A percentile compares a stretch with the other conserved stretches of the same genome.
These are phyloP conservation scores for Augochlorella aurata DNA, from an alignment of 2,888 invertebrate species.

Conservation along the genomic window DNA sequence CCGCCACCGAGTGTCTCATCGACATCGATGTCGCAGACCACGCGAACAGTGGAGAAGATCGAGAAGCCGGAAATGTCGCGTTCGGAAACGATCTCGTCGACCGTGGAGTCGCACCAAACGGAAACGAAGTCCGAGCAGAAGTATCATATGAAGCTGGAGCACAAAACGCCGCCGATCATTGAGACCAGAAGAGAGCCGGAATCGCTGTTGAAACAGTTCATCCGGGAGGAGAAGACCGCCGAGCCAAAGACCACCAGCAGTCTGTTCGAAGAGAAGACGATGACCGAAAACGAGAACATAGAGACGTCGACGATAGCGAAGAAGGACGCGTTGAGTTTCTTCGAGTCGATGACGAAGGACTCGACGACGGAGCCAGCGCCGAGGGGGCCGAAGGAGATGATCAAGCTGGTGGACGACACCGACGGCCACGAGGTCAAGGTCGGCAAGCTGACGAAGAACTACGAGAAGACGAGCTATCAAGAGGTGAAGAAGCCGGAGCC, in stretches of 20 bases:
- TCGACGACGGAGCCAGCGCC: constrained; percentile 68
- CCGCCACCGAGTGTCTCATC: constrained; percentile 62
- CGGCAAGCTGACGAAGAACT: constrained; percentile 78
- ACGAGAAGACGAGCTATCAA: constrained; percentile 77
- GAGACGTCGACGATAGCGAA: constrained; percentile 86
- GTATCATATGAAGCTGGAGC: constrained; percentile 80
- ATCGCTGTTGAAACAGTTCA: constrained; percentile 55
- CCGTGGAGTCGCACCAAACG: constrained; percentile 77
- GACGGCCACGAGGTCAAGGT: constrained; percentile 79
- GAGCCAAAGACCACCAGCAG: constrained; percentile 48
- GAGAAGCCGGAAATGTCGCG: constrained; percentile 72
- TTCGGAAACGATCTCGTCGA: constrained; percentile 79
- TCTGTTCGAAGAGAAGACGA: constrained; percentile 64
- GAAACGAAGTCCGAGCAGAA: constrained; percentile 81
- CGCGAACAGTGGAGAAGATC: constrained; percentile 72
- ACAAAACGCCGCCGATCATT: constrained; percentile 76
- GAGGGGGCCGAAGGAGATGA: constrained; percentile 80
- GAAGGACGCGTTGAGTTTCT: constrained; percentile 86
- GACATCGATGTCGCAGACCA: constrained; percentile 67
- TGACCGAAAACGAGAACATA: constrained; percentile 79
- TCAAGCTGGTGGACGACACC: constrained; percentile 74
- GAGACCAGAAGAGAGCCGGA: constrained; percentile 62
- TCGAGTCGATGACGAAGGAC: constrained; percentile 86
- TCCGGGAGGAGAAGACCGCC: constrained; percentile 57
- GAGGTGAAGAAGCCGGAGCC: constrained; percentile 73